A percentile compares a stretch with the other conserved stretches of the same genome.
Conservation (phyloP, 2,113 vertebrate genomes). For the Typhlomys cinereus region DNA sequence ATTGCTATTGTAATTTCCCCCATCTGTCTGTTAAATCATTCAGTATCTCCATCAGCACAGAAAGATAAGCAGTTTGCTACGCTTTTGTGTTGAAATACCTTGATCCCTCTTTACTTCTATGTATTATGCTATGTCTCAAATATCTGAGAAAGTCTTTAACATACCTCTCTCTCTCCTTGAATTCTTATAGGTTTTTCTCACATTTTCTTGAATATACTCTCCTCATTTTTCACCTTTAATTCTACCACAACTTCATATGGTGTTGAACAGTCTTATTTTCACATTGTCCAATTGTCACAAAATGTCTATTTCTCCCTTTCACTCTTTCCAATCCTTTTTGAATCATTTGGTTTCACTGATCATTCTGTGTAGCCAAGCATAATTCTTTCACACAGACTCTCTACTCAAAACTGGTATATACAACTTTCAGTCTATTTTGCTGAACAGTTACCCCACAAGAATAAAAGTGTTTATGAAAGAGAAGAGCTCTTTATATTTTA, state of each 20-base stretch:
- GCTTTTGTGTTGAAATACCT: neutral
- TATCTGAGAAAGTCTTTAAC: neutral
- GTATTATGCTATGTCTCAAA: neutral
- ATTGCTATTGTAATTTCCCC: neutral
- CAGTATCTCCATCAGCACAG: neutral
- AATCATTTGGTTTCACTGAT: neutral
- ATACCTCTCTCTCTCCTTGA: neutral
- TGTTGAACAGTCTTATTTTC: neutral
- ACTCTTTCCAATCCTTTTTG: neutral
- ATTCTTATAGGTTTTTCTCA: neutral
- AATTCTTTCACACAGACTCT: neutral
- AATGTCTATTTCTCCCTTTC: neutral
- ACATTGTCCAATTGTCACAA: neutral
- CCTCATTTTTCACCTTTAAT: neutral
- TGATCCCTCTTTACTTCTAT: neutral
- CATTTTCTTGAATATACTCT: neutral
- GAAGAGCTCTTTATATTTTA: neutral
- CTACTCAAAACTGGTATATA: neutral
- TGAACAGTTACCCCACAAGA: neutral
- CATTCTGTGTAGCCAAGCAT: neutral
- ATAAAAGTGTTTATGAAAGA: neutral
- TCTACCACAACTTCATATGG: neutral
- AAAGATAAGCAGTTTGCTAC: neutral
- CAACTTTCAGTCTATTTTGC: neutral
- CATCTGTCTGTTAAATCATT: neutral